Conservation (phyloP, 2,113 vertebrate species). For the Proterorhinus semilunaris region DNA sequence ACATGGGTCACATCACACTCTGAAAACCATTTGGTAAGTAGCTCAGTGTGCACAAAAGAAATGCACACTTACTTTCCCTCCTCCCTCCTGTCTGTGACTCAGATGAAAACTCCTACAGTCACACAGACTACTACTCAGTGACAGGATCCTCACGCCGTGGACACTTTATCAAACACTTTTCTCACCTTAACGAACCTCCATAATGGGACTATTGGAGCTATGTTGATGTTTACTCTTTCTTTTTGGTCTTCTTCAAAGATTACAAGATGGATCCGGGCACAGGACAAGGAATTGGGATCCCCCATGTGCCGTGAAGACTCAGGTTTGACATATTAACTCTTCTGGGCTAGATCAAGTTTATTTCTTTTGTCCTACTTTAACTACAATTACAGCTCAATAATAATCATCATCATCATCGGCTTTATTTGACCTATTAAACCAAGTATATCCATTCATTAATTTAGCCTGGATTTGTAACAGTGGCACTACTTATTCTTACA, state of each 20-base stretch:
- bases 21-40: slow-evolving; percentile 19
- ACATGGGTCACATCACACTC: slow-evolving; percentile 25
- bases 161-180: slow-evolving; percentile 6
- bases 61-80: slow-evolving; percentile 29
- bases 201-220: slow-evolving; percentile 30
- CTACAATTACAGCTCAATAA: background rate
- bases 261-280: slow-evolving; percentile 43
- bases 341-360: background rate
- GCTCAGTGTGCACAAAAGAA: slow-evolving; percentile 1
- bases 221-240: slow-evolving; percentile 11
- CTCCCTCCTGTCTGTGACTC: slow-evolving; percentile 6
- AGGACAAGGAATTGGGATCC: slow-evolving; percentile 32
- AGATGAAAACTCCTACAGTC: slow-evolving; percentile 35
- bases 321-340: slow-evolving; percentile 46
- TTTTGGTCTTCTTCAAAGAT: slow-evolving; percentile 11
- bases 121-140: slow-evolving; percentile 37
- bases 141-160: slow-evolving; percentile 30
- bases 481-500: background rate
- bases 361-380: fast-evolving
- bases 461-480: background rate
- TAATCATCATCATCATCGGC: background rate
- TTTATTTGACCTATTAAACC: background rate
- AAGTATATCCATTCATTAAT: background rate
- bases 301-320: slow-evolving; percentile 31
- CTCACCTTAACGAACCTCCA: background rate